Evolutionary conservation across 2,888 invertebrate genomes (phyloP).

Genomic region (Dynastes tityus): DNA sequence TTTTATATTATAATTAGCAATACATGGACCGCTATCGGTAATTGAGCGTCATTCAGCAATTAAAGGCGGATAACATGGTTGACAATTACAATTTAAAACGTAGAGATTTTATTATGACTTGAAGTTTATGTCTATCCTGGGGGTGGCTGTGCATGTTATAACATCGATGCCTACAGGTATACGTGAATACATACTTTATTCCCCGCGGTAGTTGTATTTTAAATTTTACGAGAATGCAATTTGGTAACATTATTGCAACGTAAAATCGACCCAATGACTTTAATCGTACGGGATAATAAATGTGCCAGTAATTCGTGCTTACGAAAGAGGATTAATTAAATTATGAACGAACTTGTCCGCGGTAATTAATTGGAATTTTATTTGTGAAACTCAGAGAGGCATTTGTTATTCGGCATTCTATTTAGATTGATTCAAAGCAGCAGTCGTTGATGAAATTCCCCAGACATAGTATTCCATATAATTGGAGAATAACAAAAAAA

Average conservation of each 20-base stretch:
- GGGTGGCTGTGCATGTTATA: background rate
- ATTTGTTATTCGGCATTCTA: slow-evolving; percentile 27
- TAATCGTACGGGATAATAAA: slow-evolving; percentile 59
- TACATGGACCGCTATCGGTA: background rate
- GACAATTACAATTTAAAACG: slow-evolving; percentile 36
- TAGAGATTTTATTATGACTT: slow-evolving; percentile 27
- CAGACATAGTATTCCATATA: background rate
- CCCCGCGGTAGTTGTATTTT: slow-evolving; percentile 51
- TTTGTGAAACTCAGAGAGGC: slow-evolving; percentile 17
- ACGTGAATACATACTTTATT: background rate
- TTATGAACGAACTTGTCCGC: slow-evolving; percentile 40
- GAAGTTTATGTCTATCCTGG: slow-evolving; percentile 13
- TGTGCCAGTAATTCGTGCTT: slow-evolving; percentile 32
- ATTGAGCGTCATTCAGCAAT: background rate
- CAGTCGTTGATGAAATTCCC: background rate
- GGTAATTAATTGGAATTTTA: slow-evolving; percentile 49
- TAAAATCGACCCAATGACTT: slow-evolving; percentile 60
- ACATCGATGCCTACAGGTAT: background rate
- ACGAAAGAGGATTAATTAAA: slow-evolving; percentile 46
- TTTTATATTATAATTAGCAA: slow-evolving; percentile 1
- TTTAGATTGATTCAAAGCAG: slow-evolving; percentile 18
- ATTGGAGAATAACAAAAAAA: background rate
- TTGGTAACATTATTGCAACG: slow-evolving; percentile 59
- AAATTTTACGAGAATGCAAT: slow-evolving; percentile 58
- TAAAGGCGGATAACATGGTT: background rate